Evolutionary conservation across 1,140 invertebrate species (phyloP), one percentile per base, ranked within the genome.

Genomic region (Hypothenemus hampei): DNA sequence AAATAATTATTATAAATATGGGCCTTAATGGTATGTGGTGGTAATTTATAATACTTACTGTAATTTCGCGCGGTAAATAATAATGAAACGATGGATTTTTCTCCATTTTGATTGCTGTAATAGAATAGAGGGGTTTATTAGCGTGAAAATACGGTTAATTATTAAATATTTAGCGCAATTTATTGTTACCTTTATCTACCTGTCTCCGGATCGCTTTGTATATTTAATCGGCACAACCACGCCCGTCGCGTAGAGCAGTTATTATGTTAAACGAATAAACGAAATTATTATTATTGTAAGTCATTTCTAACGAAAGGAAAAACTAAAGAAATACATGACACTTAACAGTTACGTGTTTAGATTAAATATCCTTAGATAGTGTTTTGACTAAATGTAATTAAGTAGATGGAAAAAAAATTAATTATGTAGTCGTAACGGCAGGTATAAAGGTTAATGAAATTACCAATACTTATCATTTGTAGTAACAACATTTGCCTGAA

Each of bases 1-100:
- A 44, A 52, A 52, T 52, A 52, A 52, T 44, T 44, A 33, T 50
- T 36, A 50, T 43, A 43, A 44, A 52, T 52, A 52, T 5, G 40
- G 22, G 22, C 18, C 21, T 29, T 52, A 43, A 44, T 36, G 22
- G 50, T 44, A 52, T 43, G 21, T 43, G 22, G 46, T 24, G 46
- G 35, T 16, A 37, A 37, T 37, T 37, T 16, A 37, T 37, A 16
- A 37, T 11, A 16, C n/a, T n/a, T n/a, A n/a, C 40, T 23, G 18
- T 37, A 37, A 37, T 37, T 13, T 16, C 15, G 35, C 35, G 35
- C 35, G 35, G 50, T 39, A 52, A 40, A 44, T 44, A 52, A 44
- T 43, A 44, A 43, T 39, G 40, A 44, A 52, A 37, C 18, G 50
- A 23, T 11, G n/a, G 13, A 8, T 16, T 52, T 52, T 52, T 52